These are phyloP conservation scores for Toxotes chatareus DNA, from an alignment of 2,113 vertebrate genomes.

Conservation along the genomic window DNA sequence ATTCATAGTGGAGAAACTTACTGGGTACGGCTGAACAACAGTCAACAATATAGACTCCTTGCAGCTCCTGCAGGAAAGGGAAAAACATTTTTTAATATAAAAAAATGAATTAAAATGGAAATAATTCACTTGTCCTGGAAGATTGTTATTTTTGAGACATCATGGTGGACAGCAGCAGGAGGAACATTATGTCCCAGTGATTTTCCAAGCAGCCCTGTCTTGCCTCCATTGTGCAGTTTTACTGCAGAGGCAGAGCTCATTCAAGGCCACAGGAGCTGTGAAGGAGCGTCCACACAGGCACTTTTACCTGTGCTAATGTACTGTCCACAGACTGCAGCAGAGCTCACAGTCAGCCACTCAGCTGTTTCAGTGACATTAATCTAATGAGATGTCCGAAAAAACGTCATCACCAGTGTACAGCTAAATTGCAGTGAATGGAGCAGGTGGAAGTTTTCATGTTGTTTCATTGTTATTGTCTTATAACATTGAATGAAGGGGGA, in stretches of 20 bases:
- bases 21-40: constrained; percentile 96
- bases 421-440: no score
- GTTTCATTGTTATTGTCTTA: no score
- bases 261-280: constrained; percentile 36
- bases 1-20: constrained; percentile 82
- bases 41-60: constrained; percentile 98
- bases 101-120: not conserved
- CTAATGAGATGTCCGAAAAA: constrained; percentile 51
- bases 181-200: constrained; percentile 20
- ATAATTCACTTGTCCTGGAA: not conserved
- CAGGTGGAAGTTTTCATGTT: not conserved
- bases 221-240: constrained; percentile 31
- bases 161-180: not conserved
- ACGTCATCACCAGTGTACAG: no score
- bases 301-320: constrained; percentile 47
- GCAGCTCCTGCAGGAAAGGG: constrained; percentile 90
- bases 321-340: constrained; percentile 49
- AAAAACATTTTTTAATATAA: not conserved
- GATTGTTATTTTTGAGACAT: not conserved
- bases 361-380: constrained; percentile 59
- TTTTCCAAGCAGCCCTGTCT: constrained; percentile 19
- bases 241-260: constrained; percentile 33
- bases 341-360: constrained; percentile 56
- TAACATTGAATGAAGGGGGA: no score
- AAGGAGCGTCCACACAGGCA: constrained; percentile 34